Conservation (phyloP, 2,113 vertebrate species). For the Nipponia nippon region DNA sequence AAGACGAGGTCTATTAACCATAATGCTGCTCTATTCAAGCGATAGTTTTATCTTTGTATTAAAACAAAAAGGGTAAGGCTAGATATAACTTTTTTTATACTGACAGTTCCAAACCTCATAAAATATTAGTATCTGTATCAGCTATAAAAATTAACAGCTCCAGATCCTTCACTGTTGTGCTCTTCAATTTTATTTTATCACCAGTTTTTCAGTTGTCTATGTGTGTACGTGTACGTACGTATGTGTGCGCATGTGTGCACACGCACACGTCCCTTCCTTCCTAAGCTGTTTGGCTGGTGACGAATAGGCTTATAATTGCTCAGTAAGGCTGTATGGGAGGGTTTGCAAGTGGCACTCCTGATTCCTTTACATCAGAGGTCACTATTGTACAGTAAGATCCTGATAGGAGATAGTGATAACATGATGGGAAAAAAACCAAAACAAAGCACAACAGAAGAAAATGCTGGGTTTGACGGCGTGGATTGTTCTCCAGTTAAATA, state of each 20-base stretch:
- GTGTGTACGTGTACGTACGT: background rate
- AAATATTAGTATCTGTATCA: constrained; percentile 77
- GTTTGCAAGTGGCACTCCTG: constrained; percentile 55
- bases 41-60: constrained; percentile 67
- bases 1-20: constrained; percentile 55
- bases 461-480: background rate
- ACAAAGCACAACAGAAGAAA: background rate
- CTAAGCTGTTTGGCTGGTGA: constrained; percentile 36
- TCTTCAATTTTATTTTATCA: constrained; percentile 68
- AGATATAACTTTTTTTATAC: constrained; percentile 60
- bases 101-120: constrained; percentile 73
- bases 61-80: constrained; percentile 63
- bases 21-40: constrained; percentile 7
- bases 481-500: constrained; percentile 19
- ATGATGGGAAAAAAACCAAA: background rate
- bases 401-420: constrained; percentile 52
- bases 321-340: background rate
- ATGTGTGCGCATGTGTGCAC: background rate
- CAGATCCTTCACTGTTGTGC: constrained; percentile 56
- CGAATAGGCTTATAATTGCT: constrained; percentile 57
- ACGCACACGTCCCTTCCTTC: background rate
- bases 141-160: constrained; percentile 78
- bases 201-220: background rate
- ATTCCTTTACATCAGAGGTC: constrained; percentile 65
- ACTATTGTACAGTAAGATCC: constrained; percentile 60